Evolutionary conservation across 2,888 invertebrate species (phyloP).

Genomic region (Spodoptera exigua): DNA sequence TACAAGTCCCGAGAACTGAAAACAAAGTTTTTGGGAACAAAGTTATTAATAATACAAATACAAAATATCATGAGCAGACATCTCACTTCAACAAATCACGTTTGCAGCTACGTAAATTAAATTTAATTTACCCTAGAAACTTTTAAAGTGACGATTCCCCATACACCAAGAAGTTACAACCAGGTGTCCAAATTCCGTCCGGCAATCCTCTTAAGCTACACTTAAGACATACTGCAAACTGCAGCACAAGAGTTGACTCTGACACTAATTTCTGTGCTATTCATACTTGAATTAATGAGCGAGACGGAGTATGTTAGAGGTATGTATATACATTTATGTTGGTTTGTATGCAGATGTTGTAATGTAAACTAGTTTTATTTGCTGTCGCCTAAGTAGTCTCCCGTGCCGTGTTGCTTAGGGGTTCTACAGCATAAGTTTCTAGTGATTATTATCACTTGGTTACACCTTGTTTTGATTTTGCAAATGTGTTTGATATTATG

Average conservation of each 20-base stretch:
- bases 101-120: too few species aligned
- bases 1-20: too few species aligned
- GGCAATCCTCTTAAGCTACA: slow-evolving; percentile 33
- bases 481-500: too few species aligned
- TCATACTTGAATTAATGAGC: slow-evolving; percentile 51
- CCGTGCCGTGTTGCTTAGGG: slow-evolving; percentile 33
- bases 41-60: too few species aligned
- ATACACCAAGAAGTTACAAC: slow-evolving; percentile 25
- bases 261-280: slow-evolving; percentile 47
- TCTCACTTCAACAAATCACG: too few species aligned
- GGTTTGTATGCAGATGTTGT: slow-evolving; percentile 20
- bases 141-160: slow-evolving; percentile 1
- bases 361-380: slow-evolving; percentile 49
- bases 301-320: slow-evolving; percentile 40
- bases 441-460: slow-evolving; percentile 20
- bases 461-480: too few species aligned
- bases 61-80: too few species aligned
- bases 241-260: slow-evolving; percentile 26
- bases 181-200: slow-evolving; percentile 49
- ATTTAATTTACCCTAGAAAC: background rate
- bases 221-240: slow-evolving; percentile 29
- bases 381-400: slow-evolving; percentile 24
- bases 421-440: slow-evolving; percentile 20
- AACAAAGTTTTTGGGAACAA: too few species aligned
- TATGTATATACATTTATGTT: slow-evolving; percentile 12